phyloP scores from a whole-genome alignment of 2,888 invertebrate species.

The Galerucella calmariensis region DNA sequence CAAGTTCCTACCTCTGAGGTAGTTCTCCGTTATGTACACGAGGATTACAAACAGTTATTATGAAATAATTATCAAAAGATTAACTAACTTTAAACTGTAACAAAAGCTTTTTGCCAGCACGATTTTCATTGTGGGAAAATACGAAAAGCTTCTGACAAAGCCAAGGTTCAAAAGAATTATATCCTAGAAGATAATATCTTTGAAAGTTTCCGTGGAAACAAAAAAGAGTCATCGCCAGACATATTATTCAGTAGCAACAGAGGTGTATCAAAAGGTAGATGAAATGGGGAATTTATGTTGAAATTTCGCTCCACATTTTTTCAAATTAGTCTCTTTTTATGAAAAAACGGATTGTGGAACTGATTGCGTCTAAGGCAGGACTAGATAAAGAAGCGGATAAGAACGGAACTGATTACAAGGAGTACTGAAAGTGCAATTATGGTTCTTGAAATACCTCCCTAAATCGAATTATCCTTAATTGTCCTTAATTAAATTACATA shows the following conservation, averaged over 20 bases:
- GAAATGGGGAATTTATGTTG: not conserved
- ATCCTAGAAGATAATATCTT: constrained; percentile 22
- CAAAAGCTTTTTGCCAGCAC: constrained; percentile 29
- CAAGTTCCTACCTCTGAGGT: not conserved
- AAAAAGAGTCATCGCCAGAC: constrained; percentile 26
- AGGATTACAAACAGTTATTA: constrained; percentile 21
- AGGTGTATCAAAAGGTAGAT: not conserved
- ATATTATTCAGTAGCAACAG: constrained; percentile 4
- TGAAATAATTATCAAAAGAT: constrained; percentile 35
- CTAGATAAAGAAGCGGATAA: no score
- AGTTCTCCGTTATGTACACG: constrained; percentile 2
- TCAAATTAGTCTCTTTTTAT: no score
- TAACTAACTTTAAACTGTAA: constrained; percentile 34
- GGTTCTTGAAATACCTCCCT: no score
- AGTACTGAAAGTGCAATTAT: no score
- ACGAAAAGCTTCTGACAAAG: constrained; percentile 23
- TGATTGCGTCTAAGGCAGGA: no score
- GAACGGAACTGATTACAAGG: no score
- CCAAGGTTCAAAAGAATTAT: constrained; percentile 30
- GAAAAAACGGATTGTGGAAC: no score
- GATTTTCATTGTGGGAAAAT: constrained; percentile 22
- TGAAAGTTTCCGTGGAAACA: constrained; percentile 13
- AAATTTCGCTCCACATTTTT: no score
- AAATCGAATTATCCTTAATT: no score
- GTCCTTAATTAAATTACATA: no score